Percentiles rank a stretch among this genome's conserved stretches.
phyloP scores from a whole-genome alignment of 2,888 invertebrate species.

The Thymelicus lineola region DNA sequence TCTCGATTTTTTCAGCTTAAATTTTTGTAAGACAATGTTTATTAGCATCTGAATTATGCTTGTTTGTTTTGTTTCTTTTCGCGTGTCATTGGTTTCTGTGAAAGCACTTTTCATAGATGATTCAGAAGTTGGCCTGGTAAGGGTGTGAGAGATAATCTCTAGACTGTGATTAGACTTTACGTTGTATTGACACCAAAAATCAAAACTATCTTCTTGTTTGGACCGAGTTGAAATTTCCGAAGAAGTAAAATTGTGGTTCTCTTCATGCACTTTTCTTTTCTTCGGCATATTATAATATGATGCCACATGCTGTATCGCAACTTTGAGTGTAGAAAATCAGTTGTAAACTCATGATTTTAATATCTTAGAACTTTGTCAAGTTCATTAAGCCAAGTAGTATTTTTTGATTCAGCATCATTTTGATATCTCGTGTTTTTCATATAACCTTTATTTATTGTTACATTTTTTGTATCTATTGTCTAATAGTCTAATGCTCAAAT shows the following conservation, averaged over 20 bases:
- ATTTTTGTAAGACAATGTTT: slow-evolving; percentile 52
- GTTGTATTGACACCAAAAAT: slow-evolving; percentile 59
- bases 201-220: background rate
- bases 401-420: no score
- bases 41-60: slow-evolving; percentile 52
- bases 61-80: slow-evolving; percentile 44
- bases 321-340: background rate
- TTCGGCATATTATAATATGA: background rate
- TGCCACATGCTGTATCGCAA: background rate
- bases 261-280: background rate
- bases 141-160: slow-evolving; percentile 57
- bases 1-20: slow-evolving; percentile 49
- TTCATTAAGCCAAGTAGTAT: no score
- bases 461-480: no score
- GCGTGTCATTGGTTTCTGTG: slow-evolving; percentile 33
- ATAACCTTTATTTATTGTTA: no score
- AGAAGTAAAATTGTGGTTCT: background rate
- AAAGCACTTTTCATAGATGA: slow-evolving; percentile 48
- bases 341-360: background rate
- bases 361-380: background rate
- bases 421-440: no score
- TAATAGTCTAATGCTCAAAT: no score
- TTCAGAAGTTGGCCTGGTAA: slow-evolving; percentile 55
- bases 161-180: slow-evolving; percentile 57
- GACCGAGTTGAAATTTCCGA: background rate